Evolutionary conservation across 2,113 vertebrate species (phyloP).

Genomic region (Anser brachyrhynchus): DNA sequence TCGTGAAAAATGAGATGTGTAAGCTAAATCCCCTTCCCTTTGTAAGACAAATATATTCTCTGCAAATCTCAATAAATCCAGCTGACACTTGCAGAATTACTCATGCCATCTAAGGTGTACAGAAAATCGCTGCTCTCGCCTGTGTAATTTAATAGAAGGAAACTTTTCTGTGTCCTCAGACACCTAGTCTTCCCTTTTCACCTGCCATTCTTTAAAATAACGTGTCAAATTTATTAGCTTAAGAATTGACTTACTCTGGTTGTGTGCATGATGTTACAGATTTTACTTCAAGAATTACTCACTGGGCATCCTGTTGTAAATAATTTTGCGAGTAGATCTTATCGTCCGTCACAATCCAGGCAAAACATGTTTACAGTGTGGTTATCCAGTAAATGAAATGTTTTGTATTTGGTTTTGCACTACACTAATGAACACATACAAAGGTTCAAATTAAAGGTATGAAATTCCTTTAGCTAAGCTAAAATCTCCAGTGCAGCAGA

Average conservation of each 20-base stretch:
- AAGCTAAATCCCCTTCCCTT: not conserved
- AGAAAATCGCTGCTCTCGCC: conserved; percentile 20
- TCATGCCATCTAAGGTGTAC: not conserved
- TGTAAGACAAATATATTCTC: not conserved
- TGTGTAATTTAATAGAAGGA: not conserved
- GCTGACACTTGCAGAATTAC: not conserved
- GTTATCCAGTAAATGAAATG: not conserved
- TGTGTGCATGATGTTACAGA: not conserved
- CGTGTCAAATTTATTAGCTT: not conserved
- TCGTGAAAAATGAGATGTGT: not conserved
- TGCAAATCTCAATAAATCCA: not conserved
- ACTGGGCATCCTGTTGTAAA: not conserved
- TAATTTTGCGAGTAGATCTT: not conserved
- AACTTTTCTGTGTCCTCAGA: not conserved
- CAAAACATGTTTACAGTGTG: not conserved
- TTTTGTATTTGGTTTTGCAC: not conserved
- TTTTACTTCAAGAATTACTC: not conserved
- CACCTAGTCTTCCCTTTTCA: not conserved
- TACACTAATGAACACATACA: not conserved
- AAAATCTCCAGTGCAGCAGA: not conserved
- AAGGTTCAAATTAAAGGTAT: not conserved
- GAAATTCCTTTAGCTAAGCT: not conserved
- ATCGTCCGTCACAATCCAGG: not conserved
- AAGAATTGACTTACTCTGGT: not conserved
- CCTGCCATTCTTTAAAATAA: not conserved